phyloP scores from a whole-genome alignment of 2,888 invertebrate species.

The Epiblema foenella region DNA sequence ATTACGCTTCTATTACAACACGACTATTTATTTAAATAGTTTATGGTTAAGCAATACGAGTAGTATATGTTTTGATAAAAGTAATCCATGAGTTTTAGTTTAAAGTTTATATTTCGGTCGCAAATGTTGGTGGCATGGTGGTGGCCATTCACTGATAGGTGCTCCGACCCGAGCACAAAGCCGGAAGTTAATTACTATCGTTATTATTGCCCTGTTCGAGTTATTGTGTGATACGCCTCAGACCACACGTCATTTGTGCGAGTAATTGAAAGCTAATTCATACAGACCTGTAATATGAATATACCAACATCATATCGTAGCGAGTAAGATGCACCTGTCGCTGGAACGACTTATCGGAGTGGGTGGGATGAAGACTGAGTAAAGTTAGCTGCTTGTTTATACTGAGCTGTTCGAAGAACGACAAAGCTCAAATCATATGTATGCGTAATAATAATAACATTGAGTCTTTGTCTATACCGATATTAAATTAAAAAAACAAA shows the following conservation, averaged over 20 bases:
- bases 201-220: conserved; percentile 45
- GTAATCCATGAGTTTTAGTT: too few relatives aligned
- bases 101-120: too few relatives aligned
- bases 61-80: too few relatives aligned
- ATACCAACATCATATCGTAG: neutral
- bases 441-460: conserved; percentile 8
- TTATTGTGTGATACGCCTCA: conserved; percentile 31
- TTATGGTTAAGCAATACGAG: too few relatives aligned
- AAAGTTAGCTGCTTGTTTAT: conserved; percentile 12
- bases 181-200: conserved; percentile 52
- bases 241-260: conserved; percentile 22
- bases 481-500: conserved; percentile 21
- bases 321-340: conserved; percentile 20
- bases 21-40: neutral
- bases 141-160: conserved; percentile 61
- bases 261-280: neutral
- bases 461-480: conserved; percentile 4
- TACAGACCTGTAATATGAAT: too few relatives aligned
- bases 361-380: conserved; percentile 3
- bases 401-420: conserved; percentile 14
- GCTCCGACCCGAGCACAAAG: conserved; percentile 20
- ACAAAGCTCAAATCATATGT: conserved; percentile 1
- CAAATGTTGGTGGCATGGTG: conserved; percentile 20
- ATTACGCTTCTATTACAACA: neutral
- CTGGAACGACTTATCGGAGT: conserved; percentile 1